Evolutionary conservation across 2,797 vertebrate genomes (phyloP).

Genomic region (Petrocephalus sullivani): DNA sequence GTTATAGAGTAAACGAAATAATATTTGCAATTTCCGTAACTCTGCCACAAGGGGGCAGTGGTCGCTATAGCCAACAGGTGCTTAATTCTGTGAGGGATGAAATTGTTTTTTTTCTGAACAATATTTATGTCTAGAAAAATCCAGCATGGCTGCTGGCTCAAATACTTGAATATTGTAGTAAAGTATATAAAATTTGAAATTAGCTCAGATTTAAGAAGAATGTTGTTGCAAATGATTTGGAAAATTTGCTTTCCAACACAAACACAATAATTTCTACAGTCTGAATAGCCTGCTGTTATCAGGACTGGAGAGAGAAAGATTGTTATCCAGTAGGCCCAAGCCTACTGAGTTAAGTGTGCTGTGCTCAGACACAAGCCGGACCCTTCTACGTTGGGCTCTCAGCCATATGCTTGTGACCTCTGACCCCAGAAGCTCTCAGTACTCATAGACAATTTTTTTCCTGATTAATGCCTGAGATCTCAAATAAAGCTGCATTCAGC

Average conservation of each 20-base stretch:
- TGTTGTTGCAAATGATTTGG: not conserved
- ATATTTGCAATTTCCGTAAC: not conserved
- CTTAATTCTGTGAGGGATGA: not conserved
- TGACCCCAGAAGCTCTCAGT: not conserved
- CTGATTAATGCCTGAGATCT: not conserved
- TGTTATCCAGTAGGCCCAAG: not conserved
- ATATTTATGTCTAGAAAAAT: not conserved
- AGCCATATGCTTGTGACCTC: not conserved
- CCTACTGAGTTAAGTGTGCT: not conserved
- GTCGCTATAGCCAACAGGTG: not conserved
- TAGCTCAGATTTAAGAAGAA: not conserved
- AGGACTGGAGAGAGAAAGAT: not conserved
- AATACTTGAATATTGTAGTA: not conserved
- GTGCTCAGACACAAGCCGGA: not conserved
- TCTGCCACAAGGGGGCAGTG: not conserved
- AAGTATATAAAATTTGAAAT: not conserved
- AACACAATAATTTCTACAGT: not conserved
- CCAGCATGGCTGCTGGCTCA: not conserved
- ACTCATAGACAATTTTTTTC: not conserved
- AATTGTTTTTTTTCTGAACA: not conserved
- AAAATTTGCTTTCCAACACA: not conserved
- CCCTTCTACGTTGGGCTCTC: not conserved
- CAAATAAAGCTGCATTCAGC: not conserved
- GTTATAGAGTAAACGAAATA: not conserved
- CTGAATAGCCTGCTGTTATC: not conserved